phyloP scores from a whole-genome alignment of 2,888 invertebrate species.

The Disparrhopalites patrizii region DNA sequence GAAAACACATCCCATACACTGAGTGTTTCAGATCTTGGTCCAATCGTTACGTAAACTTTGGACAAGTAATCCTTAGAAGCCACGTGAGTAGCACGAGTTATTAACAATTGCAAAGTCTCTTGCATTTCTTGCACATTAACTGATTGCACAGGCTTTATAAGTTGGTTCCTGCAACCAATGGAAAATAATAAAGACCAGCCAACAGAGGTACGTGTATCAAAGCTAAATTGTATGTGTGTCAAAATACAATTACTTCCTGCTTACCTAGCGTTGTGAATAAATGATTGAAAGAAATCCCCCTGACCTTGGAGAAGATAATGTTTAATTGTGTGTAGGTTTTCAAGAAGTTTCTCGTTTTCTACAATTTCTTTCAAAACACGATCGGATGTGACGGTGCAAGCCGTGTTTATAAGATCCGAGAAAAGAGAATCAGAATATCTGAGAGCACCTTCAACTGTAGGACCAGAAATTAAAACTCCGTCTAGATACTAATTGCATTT shows the following conservation, averaged over 20 bases:
- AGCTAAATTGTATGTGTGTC: slow-evolving; percentile 1
- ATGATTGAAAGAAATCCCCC: slow-evolving; percentile 27
- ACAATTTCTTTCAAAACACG: slow-evolving; percentile 24
- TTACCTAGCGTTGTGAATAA: slow-evolving; percentile 13
- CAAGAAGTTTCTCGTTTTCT: slow-evolving; percentile 15
- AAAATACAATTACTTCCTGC: not conserved
- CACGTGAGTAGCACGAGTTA: not conserved
- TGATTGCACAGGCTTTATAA: slow-evolving; percentile 5
- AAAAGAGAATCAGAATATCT: slow-evolving; percentile 10
- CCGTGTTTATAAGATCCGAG: slow-evolving; percentile 9
- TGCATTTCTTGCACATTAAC: slow-evolving; percentile 21
- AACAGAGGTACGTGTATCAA: not conserved
- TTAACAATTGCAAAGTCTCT: slow-evolving; percentile 4
- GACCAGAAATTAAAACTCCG: not conserved
- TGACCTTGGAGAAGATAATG: slow-evolving; percentile 23
- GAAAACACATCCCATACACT: slow-evolving; percentile 23
- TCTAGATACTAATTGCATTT: not conserved
- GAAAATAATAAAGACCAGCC: not conserved
- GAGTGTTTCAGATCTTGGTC: slow-evolving; percentile 8
- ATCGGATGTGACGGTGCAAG: slow-evolving; percentile 25
- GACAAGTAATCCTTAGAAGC: slow-evolving; percentile 8
- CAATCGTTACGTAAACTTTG: slow-evolving; percentile 1
- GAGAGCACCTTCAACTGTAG: slow-evolving; percentile 20
- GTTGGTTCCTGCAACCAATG: slow-evolving; percentile 5
- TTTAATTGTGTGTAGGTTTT: slow-evolving; percentile 19